Evolutionary conservation across 2,113 vertebrate species (phyloP).

Genomic region (Leptobrachium leishanense): DNA sequence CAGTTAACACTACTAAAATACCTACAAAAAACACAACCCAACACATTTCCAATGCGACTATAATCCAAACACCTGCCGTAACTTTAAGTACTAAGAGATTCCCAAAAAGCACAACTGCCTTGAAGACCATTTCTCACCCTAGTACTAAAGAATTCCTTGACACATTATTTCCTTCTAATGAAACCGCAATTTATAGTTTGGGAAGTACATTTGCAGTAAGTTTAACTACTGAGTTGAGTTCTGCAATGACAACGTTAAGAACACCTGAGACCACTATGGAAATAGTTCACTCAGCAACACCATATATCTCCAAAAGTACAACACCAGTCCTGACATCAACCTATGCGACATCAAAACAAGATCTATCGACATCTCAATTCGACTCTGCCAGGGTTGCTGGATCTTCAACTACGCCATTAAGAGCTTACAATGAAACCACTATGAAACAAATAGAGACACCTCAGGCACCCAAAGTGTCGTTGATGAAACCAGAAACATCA

Average conservation of each 20-base stretch:
- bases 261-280: constrained; percentile 44
- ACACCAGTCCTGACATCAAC: constrained; percentile 46
- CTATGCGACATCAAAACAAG: constrained; percentile 28
- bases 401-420: constrained; percentile 11
- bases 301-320: constrained; percentile 3
- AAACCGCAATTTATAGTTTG: constrained; percentile 15
- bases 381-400: constrained; percentile 42
- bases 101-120: constrained; percentile 29
- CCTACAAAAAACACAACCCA: constrained; percentile 11
- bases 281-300: constrained; percentile 32
- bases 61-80: constrained; percentile 31
- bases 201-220: constrained; percentile 31
- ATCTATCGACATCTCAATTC: constrained; percentile 42
- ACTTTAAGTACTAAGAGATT: constrained; percentile 39
- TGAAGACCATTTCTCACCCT: constrained; percentile 13
- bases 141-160: constrained; percentile 42
- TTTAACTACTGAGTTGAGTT: constrained; percentile 45
- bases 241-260: constrained; percentile 43
- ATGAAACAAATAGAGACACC: background rate
- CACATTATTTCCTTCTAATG: constrained; percentile 31
- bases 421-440: constrained; percentile 40
- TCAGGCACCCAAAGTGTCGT: background rate
- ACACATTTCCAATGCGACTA: constrained; percentile 40
- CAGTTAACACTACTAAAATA: constrained; percentile 28
- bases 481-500: constrained; percentile 26